Percentiles rank a stretch among this genome's conserved stretches.
These are phyloP conservation scores for Conistra vaccinii DNA, from an alignment of 2,888 invertebrate species.

Conservation along the genomic window DNA sequence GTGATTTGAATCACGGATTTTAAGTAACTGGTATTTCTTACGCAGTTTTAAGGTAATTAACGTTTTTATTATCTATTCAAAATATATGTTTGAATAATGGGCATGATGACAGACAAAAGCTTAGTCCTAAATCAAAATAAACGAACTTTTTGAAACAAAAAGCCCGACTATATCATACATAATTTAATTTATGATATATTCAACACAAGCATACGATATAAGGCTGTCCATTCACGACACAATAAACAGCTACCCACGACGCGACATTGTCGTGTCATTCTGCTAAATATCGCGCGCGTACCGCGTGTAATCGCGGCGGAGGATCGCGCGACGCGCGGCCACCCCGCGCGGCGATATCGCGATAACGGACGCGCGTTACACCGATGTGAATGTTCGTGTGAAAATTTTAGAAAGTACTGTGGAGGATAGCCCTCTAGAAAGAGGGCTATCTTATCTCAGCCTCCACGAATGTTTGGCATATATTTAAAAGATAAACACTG, in stretches of 20 bases:
- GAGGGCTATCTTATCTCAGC: no score
- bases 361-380: slow-evolving; percentile 72
- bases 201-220: slow-evolving; percentile 63
- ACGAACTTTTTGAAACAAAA: slow-evolving; percentile 9
- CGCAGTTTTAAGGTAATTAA: neutral
- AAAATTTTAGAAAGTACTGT: neutral
- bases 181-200: slow-evolving; percentile 59
- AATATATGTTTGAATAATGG: neutral
- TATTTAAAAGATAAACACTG: no score
- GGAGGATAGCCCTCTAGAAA: no score
- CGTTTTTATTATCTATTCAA: neutral
- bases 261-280: slow-evolving; percentile 80
- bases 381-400: slow-evolving; percentile 55
- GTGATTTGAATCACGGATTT: slow-evolving; percentile 26
- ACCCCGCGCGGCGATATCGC: slow-evolving; percentile 77
- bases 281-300: slow-evolving; percentile 80
- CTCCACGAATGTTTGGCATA: no score
- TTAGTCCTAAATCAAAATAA: neutral
- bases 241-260: slow-evolving; percentile 78
- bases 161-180: slow-evolving; percentile 35
- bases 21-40: slow-evolving; percentile 8
- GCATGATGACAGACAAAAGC: neutral
- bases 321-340: slow-evolving; percentile 80
- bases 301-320: slow-evolving; percentile 74
- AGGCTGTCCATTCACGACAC: slow-evolving; percentile 70